These are phyloP conservation scores for Enteromius paludinosus DNA, from an alignment of 2,797 vertebrate genomes.

Conservation along the genomic window DNA sequence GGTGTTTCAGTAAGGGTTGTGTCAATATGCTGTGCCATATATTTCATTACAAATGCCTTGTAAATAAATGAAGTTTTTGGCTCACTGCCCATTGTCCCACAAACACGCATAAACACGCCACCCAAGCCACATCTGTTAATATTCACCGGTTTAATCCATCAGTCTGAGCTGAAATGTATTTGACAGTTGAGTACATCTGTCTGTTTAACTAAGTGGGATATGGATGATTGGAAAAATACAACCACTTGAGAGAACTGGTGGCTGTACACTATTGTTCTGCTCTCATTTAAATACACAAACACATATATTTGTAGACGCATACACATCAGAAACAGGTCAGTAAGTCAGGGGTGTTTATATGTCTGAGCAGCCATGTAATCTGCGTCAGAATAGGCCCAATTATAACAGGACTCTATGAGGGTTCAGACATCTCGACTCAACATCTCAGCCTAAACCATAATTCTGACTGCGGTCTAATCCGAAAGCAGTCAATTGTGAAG, in stretches of 20 bases:
- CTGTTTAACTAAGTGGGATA: neutral
- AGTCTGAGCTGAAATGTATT: conserved; percentile 19
- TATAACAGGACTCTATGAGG: neutral
- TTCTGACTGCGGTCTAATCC: conserved; percentile 5
- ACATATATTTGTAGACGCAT: conserved; percentile 9
- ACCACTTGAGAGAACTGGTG: neutral
- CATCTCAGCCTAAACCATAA: conserved; percentile 22
- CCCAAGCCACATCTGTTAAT: neutral
- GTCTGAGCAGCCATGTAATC: conserved; percentile 29
- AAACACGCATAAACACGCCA: conserved; percentile 25
- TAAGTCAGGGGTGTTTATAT: conserved; percentile 23
- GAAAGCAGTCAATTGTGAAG: neutral
- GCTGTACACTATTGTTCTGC: neutral
- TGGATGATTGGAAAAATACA: conserved; percentile 10
- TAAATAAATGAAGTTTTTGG: conserved; percentile 52
- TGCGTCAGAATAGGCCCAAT: neutral
- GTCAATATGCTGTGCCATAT: conserved; percentile 26
- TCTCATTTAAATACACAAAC: neutral
- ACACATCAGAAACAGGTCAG: conserved; percentile 17
- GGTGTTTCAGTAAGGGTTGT: conserved; percentile 49
- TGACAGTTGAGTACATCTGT: conserved; percentile 14
- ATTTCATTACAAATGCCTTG: conserved; percentile 47
- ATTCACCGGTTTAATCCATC: conserved; percentile 9
- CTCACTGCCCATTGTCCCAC: conserved; percentile 10
- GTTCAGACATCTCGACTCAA: neutral